Percentiles rank a stretch among this genome's conserved stretches.
phyloP scores from a whole-genome alignment of 2,888 invertebrate species.

The Athalia rosae region DNA sequence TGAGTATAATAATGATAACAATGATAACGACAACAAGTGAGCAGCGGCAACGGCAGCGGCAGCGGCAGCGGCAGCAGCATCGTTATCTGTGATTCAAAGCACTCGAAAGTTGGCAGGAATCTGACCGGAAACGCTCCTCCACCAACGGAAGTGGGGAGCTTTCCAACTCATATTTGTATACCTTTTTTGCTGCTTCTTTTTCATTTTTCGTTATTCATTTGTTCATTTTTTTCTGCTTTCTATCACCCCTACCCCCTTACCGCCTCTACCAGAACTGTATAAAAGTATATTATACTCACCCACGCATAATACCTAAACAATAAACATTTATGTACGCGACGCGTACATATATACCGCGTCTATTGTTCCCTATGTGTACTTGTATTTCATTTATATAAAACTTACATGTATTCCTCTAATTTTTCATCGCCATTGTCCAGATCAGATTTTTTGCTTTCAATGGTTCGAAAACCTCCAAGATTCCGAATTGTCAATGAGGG shows the following conservation, averaged over 20 bases:
- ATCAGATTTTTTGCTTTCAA: neutral
- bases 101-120: slow-evolving; percentile 57
- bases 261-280: neutral
- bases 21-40: slow-evolving; percentile 40
- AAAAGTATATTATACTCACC: no score
- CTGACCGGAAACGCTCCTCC: slow-evolving; percentile 55
- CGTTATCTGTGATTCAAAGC: slow-evolving; percentile 58
- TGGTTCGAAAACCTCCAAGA: neutral
- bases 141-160: slow-evolving; percentile 38
- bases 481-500: no score
- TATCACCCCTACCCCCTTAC: neutral
- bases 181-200: neutral
- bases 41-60: slow-evolving; percentile 47
- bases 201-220: neutral
- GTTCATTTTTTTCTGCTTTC: neutral
- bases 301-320: no score
- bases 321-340: no score
- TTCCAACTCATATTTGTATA: slow-evolving; percentile 38
- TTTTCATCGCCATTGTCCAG: no score
- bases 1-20: slow-evolving; percentile 26
- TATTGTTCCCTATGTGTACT: no score
- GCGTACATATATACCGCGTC: no score
- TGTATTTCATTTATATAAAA: neutral
- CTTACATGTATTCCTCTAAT: neutral
- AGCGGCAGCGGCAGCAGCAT: slow-evolving; percentile 50